Conservation (phyloP, 2,888 invertebrate species). For the Homarus gammarus region DNA sequence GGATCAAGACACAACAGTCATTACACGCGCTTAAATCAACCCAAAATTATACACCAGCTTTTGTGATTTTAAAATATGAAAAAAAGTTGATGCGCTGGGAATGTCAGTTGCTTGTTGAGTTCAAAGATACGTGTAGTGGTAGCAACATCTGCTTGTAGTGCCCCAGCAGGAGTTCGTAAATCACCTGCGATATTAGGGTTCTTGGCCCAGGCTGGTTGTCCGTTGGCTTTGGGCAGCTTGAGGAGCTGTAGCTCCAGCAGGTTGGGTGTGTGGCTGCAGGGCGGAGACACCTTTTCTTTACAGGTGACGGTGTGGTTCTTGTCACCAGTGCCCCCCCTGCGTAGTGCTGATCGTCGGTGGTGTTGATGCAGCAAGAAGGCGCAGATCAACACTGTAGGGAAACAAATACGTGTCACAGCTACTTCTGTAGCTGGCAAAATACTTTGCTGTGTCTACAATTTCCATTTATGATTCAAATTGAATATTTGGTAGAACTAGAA, state of each 20-base stretch:
- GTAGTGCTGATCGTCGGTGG: not conserved
- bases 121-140: not conserved
- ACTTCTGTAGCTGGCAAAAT: too few relatives aligned
- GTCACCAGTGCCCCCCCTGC: not conserved
- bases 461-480: too few relatives aligned
- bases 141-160: not conserved
- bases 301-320: not conserved
- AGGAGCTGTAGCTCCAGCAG: constrained; percentile 17
- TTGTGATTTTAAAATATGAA: too few relatives aligned
- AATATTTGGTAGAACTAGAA: too few relatives aligned
- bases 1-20: too few relatives aligned
- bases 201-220: constrained; percentile 15
- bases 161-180: too few relatives aligned
- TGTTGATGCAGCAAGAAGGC: constrained; percentile 16
- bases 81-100: too few relatives aligned
- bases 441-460: too few relatives aligned
- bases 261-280: constrained; percentile 15
- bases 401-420: too few relatives aligned
- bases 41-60: too few relatives aligned
- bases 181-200: constrained; percentile 21
- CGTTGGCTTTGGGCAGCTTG: constrained; percentile 18
- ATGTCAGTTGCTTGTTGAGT: not conserved
- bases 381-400: not conserved
- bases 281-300: not conserved
- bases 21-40: too few relatives aligned